Conservation (phyloP, 2,797 vertebrate species). For the Capromys pilorides region DNA sequence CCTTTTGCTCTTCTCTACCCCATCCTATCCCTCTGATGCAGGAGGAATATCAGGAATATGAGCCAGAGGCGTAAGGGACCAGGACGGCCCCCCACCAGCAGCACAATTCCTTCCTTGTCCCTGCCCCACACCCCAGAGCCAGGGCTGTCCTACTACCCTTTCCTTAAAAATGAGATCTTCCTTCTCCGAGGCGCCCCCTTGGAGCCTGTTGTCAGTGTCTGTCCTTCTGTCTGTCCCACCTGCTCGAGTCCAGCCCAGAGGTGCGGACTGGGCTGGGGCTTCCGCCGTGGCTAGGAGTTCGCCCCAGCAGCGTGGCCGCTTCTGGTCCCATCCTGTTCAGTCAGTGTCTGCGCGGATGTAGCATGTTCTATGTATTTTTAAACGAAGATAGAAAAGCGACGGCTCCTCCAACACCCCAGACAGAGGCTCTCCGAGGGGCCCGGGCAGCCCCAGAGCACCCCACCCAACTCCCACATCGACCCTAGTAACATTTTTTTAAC, state of each 20-base stretch:
- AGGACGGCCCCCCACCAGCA: slow-evolving; percentile 91
- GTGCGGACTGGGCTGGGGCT: slow-evolving; percentile 29
- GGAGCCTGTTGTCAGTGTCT: slow-evolving; percentile 89
- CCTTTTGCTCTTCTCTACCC: slow-evolving; percentile 77
- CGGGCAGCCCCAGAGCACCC: slow-evolving; percentile 45
- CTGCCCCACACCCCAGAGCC: slow-evolving; percentile 82
- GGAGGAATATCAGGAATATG: slow-evolving; percentile 98
- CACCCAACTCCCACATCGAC: slow-evolving; percentile 26
- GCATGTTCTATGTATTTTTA: slow-evolving; percentile 84
- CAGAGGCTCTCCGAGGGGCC: slow-evolving; percentile 47
- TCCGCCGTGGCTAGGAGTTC: slow-evolving; percentile 61
- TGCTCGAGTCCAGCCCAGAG: slow-evolving; percentile 13
- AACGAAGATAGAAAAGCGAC: slow-evolving; percentile 69
- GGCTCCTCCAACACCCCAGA: slow-evolving; percentile 28
- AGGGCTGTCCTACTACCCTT: slow-evolving; percentile 70
- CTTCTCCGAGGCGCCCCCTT: slow-evolving; percentile 76
- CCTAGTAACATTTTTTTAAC: slow-evolving; percentile 56
- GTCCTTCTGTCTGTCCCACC: slow-evolving; percentile 61
- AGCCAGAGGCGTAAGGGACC: slow-evolving; percentile 95
- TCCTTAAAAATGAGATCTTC: slow-evolving; percentile 74
- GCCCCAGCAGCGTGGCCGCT: not conserved
- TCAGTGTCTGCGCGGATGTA: slow-evolving; percentile 75
- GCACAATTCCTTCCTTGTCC: slow-evolving; percentile 90
- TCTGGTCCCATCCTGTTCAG: slow-evolving; percentile 48
- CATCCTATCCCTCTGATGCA: slow-evolving; percentile 74